A percentile compares a stretch with the other conserved stretches of the same genome.
Conservation (phyloP, 2,113 vertebrate species). For the Falcunculus frontatus region DNA sequence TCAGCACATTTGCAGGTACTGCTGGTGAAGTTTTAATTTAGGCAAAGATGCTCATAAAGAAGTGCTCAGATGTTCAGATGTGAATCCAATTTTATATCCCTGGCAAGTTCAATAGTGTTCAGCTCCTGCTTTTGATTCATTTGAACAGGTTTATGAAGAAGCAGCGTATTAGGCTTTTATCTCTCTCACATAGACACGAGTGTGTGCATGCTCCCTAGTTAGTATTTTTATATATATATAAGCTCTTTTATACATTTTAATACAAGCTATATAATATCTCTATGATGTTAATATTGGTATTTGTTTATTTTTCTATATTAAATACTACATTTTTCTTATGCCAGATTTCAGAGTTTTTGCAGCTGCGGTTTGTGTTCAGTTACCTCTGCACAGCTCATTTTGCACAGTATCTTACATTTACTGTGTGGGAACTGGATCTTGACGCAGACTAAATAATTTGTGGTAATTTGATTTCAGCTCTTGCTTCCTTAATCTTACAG, state of each 20-base stretch:
- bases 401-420: background rate
- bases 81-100: background rate
- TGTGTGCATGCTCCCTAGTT: background rate
- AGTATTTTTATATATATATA: background rate
- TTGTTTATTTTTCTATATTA: background rate
- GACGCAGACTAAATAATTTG: background rate
- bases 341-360: background rate
- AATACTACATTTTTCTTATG: background rate
- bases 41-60: background rate
- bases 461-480: background rate
- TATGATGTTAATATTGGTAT: background rate
- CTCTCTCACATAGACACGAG: background rate
- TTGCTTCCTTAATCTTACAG: background rate
- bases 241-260: background rate
- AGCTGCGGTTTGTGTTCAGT: background rate
- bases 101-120: background rate
- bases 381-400: background rate
- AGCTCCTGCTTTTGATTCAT: background rate
- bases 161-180: background rate
- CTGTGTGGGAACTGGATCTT: background rate
- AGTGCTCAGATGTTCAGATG: background rate
- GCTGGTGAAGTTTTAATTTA: constrained; percentile 22
- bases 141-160: background rate
- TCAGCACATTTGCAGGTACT: background rate
- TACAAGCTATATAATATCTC: background rate